Evolutionary conservation across 2,797 vertebrate species (phyloP).

Genomic region (Melanotaenia parkinsoni): DNA sequence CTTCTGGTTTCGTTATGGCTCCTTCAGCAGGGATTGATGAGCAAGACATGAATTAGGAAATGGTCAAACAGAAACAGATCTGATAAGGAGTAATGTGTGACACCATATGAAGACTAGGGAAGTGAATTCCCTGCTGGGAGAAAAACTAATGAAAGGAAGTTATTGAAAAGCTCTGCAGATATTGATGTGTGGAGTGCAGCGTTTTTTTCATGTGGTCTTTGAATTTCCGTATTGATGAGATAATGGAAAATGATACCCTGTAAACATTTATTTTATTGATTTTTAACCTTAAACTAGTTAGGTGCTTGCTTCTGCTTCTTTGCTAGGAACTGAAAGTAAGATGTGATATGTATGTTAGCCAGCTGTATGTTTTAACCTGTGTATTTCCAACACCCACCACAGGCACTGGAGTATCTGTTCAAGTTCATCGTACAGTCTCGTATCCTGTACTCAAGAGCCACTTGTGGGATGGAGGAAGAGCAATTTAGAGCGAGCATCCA

Average conservation of each 20-base stretch:
- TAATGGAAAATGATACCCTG: constrained; percentile 22
- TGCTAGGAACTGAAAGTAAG: not conserved
- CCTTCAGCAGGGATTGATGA: constrained; percentile 47
- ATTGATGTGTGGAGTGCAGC: constrained; percentile 28
- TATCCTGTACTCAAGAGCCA: constrained; percentile 97
- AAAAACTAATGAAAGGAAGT: constrained; percentile 43
- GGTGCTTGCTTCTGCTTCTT: constrained; percentile 5
- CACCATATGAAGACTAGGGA: constrained; percentile 20
- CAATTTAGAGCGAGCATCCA: constrained; percentile 96
- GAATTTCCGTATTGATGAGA: constrained; percentile 30
- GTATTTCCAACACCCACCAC: constrained; percentile 50
- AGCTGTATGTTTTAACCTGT: constrained; percentile 41
- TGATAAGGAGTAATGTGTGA: constrained; percentile 51
- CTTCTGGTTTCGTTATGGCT: constrained; percentile 23
- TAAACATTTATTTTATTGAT: constrained; percentile 43
- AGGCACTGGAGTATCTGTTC: constrained; percentile 99
- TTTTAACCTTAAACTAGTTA: constrained; percentile 32
- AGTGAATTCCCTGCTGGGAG: constrained; percentile 32
- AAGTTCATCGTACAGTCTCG: constrained; percentile 99
- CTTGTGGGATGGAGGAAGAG: constrained; percentile 98
- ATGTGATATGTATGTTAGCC: constrained; percentile 19
- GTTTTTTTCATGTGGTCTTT: constrained; percentile 29
- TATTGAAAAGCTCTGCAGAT: constrained; percentile 31
- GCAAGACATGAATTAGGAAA: constrained; percentile 20
- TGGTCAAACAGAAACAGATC: constrained; percentile 33